Evolutionary conservation across 2,888 invertebrate species (phyloP).

Genomic region (Caenorhabditis parvicauda): DNA sequence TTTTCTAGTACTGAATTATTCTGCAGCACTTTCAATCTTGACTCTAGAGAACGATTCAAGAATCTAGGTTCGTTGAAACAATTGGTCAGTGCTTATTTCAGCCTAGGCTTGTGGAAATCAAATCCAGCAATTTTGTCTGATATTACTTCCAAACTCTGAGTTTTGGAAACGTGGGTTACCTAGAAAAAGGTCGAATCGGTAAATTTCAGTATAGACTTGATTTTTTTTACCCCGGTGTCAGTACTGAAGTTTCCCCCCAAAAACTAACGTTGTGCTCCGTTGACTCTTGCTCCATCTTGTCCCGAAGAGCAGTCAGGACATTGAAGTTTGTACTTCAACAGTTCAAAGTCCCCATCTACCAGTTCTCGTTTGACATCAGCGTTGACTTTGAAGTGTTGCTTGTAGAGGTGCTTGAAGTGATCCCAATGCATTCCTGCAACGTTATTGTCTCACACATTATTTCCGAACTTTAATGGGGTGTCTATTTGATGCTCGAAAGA

Average conservation of each 20-base stretch:
- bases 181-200: background rate
- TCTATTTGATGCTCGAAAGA: too few species aligned
- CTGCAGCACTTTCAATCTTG: too few species aligned
- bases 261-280: constrained; percentile 44
- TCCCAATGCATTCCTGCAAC: constrained; percentile 56
- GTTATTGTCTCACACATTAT: background rate
- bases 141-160: background rate
- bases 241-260: background rate
- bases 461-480: background rate
- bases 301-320: constrained; percentile 54
- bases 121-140: background rate
- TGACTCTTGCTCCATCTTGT: constrained; percentile 35
- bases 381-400: constrained; percentile 54
- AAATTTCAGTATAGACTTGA: too few species aligned
- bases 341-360: constrained; percentile 54
- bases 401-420: constrained; percentile 57
- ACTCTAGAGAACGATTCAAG: too few species aligned
- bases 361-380: constrained; percentile 54
- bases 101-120: background rate
- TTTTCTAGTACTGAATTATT: too few species aligned
- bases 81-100: background rate
- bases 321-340: constrained; percentile 56
- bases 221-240: background rate
- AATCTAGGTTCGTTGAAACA: too few species aligned
- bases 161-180: background rate